phyloP scores from a whole-genome alignment of 2,888 invertebrate genomes.

The Sinodicranocentrus sp. region DNA sequence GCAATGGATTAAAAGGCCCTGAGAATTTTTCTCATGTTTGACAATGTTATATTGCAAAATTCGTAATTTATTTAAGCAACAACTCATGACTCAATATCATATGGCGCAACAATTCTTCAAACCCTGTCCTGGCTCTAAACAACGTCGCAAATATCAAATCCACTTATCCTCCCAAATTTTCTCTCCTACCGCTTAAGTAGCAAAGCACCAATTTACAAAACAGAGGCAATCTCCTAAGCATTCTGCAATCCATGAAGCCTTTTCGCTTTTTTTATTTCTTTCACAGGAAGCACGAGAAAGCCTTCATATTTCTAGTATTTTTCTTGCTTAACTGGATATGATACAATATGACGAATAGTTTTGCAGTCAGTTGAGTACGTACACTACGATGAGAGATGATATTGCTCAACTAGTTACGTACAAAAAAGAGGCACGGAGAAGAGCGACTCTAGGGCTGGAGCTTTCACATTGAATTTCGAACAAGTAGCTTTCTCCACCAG shows the following conservation, averaged over 20 bases:
- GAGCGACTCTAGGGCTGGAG: neutral
- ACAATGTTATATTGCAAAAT: too few relatives aligned
- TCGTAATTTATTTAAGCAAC: too few relatives aligned
- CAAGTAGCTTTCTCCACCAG: neutral
- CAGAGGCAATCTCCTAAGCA: too few relatives aligned
- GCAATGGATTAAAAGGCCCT: too few relatives aligned
- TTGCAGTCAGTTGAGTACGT: constrained; percentile 21
- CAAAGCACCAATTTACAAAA: too few relatives aligned
- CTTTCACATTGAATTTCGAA: constrained; percentile 20
- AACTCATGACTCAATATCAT: too few relatives aligned
- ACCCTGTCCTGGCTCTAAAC: too few relatives aligned
- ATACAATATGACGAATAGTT: constrained; percentile 28
- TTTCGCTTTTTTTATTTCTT: neutral
- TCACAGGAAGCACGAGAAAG: neutral
- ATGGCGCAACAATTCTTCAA: too few relatives aligned
- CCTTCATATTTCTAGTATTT: neutral
- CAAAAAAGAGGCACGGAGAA: neutral
- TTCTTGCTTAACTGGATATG: constrained; percentile 6
- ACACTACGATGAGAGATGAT: constrained; percentile 21
- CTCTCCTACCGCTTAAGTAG: neutral
- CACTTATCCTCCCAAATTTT: neutral
- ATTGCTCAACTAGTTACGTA: constrained; percentile 13
- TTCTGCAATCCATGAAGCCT: too few relatives aligned
- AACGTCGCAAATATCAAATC: too few relatives aligned
- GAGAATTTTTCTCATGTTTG: too few relatives aligned